Evolutionary conservation across 2,888 invertebrate genomes (phyloP).

Genomic region (Microplitis manilae): DNA sequence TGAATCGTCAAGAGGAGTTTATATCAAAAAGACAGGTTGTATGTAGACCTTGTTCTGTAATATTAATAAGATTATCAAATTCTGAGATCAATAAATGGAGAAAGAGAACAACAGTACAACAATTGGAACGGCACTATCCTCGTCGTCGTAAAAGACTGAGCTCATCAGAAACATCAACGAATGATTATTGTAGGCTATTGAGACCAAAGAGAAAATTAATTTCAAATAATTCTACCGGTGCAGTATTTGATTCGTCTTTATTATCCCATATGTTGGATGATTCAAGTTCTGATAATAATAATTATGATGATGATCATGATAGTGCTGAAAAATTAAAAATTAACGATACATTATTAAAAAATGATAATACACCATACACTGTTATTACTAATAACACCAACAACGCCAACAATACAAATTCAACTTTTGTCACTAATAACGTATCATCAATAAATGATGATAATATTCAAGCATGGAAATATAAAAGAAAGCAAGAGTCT

Average conservation of each 20-base stretch:
- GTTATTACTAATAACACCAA: too few species aligned
- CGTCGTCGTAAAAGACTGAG: slow-evolving; percentile 12
- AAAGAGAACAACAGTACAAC: slow-evolving; percentile 32
- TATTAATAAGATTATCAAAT: slow-evolving; percentile 40
- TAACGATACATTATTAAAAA: too few species aligned
- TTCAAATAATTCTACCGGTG: not conserved
- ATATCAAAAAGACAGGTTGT: not conserved
- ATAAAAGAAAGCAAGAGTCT: not conserved
- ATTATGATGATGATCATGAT: not conserved
- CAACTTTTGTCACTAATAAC: not conserved
- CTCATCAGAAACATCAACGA: not conserved
- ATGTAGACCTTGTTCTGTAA: slow-evolving; percentile 43
- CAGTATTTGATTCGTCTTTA: not conserved
- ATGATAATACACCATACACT: too few species aligned
- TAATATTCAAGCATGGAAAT: slow-evolving; percentile 7
- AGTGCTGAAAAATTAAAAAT: not conserved
- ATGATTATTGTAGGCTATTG: not conserved
- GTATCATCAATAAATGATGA: not conserved
- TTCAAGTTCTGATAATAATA: not conserved
- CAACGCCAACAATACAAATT: not conserved
- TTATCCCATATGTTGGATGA: slow-evolving; percentile 5
- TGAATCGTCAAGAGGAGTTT: slow-evolving; percentile 3
- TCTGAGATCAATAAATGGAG: slow-evolving; percentile 28
- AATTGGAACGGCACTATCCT: not conserved
- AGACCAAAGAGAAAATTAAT: slow-evolving; percentile 8